These are phyloP conservation scores for Rhopalosiphum maidis DNA, from an alignment of 1,140 invertebrate genomes.

Conservation along the genomic window DNA sequence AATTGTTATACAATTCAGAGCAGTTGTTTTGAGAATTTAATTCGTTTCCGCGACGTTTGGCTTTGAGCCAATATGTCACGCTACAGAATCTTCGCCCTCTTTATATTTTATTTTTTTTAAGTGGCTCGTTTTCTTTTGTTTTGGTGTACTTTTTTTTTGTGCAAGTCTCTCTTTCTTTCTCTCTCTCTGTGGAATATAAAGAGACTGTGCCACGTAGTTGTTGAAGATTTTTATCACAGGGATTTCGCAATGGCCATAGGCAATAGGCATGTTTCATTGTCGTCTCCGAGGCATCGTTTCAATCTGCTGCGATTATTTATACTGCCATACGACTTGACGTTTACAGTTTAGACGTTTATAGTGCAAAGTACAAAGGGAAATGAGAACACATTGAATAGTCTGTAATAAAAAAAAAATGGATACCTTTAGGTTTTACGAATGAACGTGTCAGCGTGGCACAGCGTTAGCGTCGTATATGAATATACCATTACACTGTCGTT, in stretches of 20 bases:
- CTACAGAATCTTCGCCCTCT: background rate
- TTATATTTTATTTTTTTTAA: constrained; percentile 48
- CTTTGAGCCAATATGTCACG: constrained; percentile 10
- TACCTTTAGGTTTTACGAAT: background rate
- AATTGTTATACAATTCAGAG: constrained; percentile 12
- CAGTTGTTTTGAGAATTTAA: constrained; percentile 1
- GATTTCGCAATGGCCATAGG: constrained; percentile 39
- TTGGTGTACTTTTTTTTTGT: background rate
- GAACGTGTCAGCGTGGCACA: background rate
- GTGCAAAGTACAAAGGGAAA: constrained; percentile 5
- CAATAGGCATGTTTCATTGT: constrained; percentile 42
- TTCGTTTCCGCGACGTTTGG: background rate
- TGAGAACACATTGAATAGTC: background rate
- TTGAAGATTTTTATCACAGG: constrained; percentile 50
- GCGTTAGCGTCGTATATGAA: background rate
- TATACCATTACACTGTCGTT: background rate
- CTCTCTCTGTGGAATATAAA: constrained; percentile 2
- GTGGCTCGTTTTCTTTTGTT: constrained; percentile 41
- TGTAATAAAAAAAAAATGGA: background rate
- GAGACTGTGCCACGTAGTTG: constrained; percentile 15
- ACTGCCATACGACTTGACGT: constrained; percentile 18
- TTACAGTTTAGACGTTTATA: constrained; percentile 41
- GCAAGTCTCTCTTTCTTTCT: no score
- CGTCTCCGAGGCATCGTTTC: constrained; percentile 44
- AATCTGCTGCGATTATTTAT: constrained; percentile 55